Base-by-base conservation (phyloP, 2,888 invertebrate genomes). In the Agrilus biguttatus region DNA sequence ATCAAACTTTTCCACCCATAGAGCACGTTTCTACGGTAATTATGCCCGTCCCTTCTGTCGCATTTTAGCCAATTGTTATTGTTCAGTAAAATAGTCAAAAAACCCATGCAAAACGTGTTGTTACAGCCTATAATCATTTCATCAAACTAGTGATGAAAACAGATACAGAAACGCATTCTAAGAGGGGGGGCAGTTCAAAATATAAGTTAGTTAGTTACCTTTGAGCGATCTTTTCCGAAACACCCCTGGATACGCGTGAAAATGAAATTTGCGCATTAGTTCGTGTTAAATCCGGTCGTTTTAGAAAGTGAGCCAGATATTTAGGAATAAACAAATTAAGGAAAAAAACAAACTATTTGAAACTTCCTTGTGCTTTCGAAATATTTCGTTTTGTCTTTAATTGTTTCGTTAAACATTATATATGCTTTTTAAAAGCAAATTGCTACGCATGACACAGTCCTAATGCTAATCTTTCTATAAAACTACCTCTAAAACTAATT, bases 171-270 rank as follows among this genome's bases (percentile, higher is more conserved):
- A 57, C 59, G 63, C 64, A 65, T 65, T 65, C 65, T 66, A 67
- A 65, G 58, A 64, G 62, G 67, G 67, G 28, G 28, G 66, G 63
- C 66, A 66, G 65, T 65, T 64, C 63, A 67, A 61, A 67, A 66
- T 62, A 62, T 61, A 57, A 10, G 45, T 47, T 46, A 66, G 65
- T 66, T 77, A 80, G 80, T 85, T 86, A 86, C 86, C 87, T 87
- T 86, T 86, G 83, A 86, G 85, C 80, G 86, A 87, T 84, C 86
- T 84, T 86, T 87, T 87, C 85, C 87, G 86, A 86, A 86, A 87
- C 81, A 87, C 85, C 81, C 87, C 86, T 87, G 73, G 69, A 68
- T 69, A 70, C 73, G 72, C 71, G 73, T 72, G 72, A 66, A 66
- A 66, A 64, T 65, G 65, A 62, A 65, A 66, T 60, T 61, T 62